A percentile compares a stretch with the other conserved stretches of the same genome.
Conservation (phyloP, 2,797 vertebrate species). For the Myotis vivesi region DNA sequence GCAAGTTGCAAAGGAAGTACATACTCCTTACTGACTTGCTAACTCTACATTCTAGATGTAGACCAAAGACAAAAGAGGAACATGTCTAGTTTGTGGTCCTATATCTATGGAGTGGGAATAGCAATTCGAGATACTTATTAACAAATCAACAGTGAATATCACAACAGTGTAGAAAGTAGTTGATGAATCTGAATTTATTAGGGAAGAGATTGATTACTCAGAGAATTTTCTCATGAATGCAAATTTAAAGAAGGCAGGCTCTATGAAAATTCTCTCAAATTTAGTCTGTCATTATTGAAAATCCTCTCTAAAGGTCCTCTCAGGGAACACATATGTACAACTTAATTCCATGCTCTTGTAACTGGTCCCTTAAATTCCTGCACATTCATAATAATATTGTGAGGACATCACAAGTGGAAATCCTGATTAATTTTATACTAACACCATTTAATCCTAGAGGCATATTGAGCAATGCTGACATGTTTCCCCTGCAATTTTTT, state of each 20-base stretch:
- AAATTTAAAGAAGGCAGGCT: neutral
- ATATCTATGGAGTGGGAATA: neutral
- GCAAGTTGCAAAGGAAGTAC: neutral
- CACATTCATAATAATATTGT: neutral
- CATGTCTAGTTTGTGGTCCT: neutral
- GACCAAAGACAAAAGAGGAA: neutral
- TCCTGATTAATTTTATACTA: slow-evolving; percentile 5
- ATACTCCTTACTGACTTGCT: neutral
- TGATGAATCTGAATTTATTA: neutral
- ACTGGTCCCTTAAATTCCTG: neutral
- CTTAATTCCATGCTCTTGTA: neutral
- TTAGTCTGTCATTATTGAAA: slow-evolving; percentile 3
- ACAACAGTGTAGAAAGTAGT: neutral
- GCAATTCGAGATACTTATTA: neutral
- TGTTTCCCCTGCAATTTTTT: slow-evolving; percentile 28
- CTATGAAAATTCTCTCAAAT: neutral
- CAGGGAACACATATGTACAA: neutral
- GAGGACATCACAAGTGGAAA: neutral
- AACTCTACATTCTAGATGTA: neutral
- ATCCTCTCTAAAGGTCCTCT: neutral
- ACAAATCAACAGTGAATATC: neutral
- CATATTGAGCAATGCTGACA: slow-evolving; percentile 47
- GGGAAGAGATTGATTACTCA: neutral
- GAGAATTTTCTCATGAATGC: neutral
- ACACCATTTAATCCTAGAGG: neutral